Evolutionary conservation across 2,797 vertebrate genomes (phyloP).

Genomic region (Tapirus indicus): DNA sequence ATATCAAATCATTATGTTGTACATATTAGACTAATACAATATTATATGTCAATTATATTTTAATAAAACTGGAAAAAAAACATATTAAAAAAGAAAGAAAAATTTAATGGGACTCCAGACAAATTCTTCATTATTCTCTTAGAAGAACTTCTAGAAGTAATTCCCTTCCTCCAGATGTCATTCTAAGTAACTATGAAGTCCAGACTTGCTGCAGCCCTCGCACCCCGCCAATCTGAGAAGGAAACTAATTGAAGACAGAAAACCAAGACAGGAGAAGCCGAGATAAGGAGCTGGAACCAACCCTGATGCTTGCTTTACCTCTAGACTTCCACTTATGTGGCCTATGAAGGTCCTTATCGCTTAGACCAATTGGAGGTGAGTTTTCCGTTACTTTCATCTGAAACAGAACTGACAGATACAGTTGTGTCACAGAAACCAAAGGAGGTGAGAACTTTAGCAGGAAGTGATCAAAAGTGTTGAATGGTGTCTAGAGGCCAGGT

Average conservation of each 20-base stretch:
- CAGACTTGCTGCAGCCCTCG: neutral
- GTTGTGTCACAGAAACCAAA: neutral
- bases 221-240: neutral
- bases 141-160: neutral
- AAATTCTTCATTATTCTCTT: neutral
- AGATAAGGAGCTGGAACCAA: neutral
- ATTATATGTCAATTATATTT: neutral
- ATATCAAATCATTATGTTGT: neutral
- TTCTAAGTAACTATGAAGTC: neutral
- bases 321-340: neutral
- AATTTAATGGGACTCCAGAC: neutral
- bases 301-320: neutral
- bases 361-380: neutral
- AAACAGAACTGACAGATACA: neutral
- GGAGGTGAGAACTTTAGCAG: neutral
- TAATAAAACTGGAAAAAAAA: neutral
- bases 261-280: neutral
- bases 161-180: neutral
- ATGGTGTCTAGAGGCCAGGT: neutral
- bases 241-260: neutral
- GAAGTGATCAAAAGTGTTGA: neutral
- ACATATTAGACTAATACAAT: neutral
- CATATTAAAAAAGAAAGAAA: neutral
- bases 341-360: neutral
- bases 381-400: neutral